Evolutionary conservation across 1,140 invertebrate species (phyloP), one percentile per base, ranked within the genome.

Genomic region (Tetramorium simillimum): DNA sequence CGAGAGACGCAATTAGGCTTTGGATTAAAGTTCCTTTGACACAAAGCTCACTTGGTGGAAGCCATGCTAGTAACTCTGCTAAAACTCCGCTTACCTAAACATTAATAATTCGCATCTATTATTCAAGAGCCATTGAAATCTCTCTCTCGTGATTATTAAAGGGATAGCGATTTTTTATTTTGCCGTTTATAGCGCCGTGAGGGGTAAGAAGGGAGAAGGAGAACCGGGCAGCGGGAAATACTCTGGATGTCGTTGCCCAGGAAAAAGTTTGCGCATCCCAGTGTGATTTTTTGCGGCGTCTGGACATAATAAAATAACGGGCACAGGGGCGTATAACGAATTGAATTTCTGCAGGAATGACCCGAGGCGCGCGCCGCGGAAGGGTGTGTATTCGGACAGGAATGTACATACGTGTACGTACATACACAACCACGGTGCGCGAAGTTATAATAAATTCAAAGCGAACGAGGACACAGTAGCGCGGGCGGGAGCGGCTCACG

Each of bases 381-480:
- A 53, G 21, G 46, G 40, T 33, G 40, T 33, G n/a, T 21, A 18
- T 85, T 81, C 33, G 73, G 65, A 85, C 63, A 28, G 72, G 58
- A 21, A 67, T 69, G 46, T 69, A 69, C n/a, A 46, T 69, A 24
- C 5, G 63, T 43, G 14, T 73, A 65, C 12, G 6, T 40, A 67
- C 9, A 9, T 6, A 85, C 56, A 33, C 80, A 58, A 28, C 86
- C 65, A 73, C 84, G 56, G 72, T 37, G 4, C 43, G 65, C 62
- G 12, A 89, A 90, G 43, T 87, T 85, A 75, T 80, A 75, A 90
- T 78, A 85, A 89, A 90, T 90, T 75, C 85, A 80, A 87, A 89
- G 65, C 78, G 78, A 89, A 87, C 69, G 73, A 75, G 70, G 77
- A 77, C 76, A 77, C 84, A 51, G 78, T 37, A 16, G 51, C 46